Evolutionary conservation across 2,888 invertebrate species (phyloP).

Genomic region (Leptinotarsa haldemani): DNA sequence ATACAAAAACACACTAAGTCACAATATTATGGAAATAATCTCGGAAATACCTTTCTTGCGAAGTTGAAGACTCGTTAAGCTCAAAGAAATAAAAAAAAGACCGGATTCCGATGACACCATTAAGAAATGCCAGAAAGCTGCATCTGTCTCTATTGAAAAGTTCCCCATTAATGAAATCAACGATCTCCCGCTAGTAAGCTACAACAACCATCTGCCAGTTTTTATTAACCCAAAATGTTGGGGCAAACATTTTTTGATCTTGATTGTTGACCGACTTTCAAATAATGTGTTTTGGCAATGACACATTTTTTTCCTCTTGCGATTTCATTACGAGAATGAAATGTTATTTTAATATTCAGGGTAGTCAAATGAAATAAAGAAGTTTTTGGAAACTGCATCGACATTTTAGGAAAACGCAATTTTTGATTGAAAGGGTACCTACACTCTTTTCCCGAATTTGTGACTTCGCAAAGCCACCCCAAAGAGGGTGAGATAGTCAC

Average conservation of each 20-base stretch:
- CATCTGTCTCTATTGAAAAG: slow-evolving; percentile 3
- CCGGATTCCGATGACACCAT: neutral
- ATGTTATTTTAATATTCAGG: neutral
- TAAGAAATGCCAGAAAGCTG: neutral
- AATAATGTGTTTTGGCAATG: neutral
- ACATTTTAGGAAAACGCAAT: too few relatives aligned
- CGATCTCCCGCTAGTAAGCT: slow-evolving; percentile 2
- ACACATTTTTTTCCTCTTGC: neutral
- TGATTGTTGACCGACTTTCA: slow-evolving; percentile 1
- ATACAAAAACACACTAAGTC: too few relatives aligned
- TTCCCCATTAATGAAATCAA: slow-evolving; percentile 1
- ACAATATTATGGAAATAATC: too few relatives aligned
- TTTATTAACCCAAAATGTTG: slow-evolving; percentile 12
- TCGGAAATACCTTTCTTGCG: too few relatives aligned
- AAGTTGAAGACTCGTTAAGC: too few relatives aligned
- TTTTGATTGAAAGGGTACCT: too few relatives aligned
- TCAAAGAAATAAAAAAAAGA: neutral
- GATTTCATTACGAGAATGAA: neutral
- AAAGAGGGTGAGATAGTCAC: too few relatives aligned
- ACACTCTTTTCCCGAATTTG: too few relatives aligned
- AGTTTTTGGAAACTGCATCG: too few relatives aligned
- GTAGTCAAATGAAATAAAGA: neutral
- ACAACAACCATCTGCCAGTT: slow-evolving; percentile 4
- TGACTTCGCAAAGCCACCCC: too few relatives aligned
- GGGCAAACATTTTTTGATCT: neutral